phyloP scores from a whole-genome alignment of 1,140 invertebrate genomes.

The Hydropsyche tenuis region DNA sequence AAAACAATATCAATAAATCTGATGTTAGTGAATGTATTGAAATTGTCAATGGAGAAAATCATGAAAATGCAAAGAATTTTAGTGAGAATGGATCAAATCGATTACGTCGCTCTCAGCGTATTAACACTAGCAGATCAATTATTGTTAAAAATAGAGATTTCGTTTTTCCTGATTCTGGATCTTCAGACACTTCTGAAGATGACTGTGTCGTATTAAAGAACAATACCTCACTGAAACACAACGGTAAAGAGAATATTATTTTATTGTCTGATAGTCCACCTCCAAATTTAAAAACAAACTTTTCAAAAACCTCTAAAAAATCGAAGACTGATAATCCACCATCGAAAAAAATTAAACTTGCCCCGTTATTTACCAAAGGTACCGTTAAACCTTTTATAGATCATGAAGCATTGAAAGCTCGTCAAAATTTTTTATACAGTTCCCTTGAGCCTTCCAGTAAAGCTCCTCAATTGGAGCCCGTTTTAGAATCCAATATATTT shows the following conservation, averaged over 20 bases:
- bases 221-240: too few relatives aligned
- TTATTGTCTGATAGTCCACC: too few relatives aligned
- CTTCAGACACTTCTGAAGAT: too few relatives aligned
- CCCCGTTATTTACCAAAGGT: constrained; percentile 66
- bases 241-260: too few relatives aligned
- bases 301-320: neutral
- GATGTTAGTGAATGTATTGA: neutral
- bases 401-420: constrained; percentile 62
- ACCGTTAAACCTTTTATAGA: constrained; percentile 62
- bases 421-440: constrained; percentile 66
- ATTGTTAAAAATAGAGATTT: too few relatives aligned
- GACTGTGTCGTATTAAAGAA: too few relatives aligned
- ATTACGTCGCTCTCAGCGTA: too few relatives aligned
- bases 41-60: neutral
- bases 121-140: too few relatives aligned
- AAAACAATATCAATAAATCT: too few relatives aligned
- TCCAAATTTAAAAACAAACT: neutral
- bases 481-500: constrained; percentile 57
- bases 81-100: too few relatives aligned
- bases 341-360: constrained; percentile 57
- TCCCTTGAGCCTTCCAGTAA: constrained; percentile 64
- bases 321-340: neutral
- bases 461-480: constrained; percentile 50
- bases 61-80: too few relatives aligned
- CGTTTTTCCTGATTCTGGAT: too few relatives aligned